phyloP scores from a whole-genome alignment of 2,113 vertebrate species.

The Sylvilagus bachmani region DNA sequence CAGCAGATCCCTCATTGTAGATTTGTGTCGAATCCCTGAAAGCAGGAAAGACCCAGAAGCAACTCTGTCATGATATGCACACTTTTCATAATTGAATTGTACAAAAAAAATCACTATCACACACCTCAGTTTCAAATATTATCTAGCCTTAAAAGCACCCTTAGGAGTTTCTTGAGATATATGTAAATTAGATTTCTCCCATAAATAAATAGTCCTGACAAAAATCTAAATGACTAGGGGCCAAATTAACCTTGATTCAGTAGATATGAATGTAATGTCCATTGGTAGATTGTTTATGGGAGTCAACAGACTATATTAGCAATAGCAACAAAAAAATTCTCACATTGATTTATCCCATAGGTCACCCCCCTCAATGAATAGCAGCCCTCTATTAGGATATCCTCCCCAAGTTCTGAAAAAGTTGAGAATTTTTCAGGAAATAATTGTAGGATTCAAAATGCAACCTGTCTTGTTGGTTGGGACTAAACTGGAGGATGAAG shows the following conservation, averaged over 20 bases:
- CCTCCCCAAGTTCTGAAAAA: not conserved
- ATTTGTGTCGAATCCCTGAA: not conserved
- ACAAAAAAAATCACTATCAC: not conserved
- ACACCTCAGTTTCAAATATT: not conserved
- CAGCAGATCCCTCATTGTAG: accelerated
- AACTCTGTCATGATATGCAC: not conserved
- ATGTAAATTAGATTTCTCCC: not conserved
- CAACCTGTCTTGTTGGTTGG: not conserved
- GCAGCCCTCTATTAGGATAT: not conserved
- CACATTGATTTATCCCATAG: not conserved
- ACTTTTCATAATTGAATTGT: not conserved
- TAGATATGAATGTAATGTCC: not conserved
- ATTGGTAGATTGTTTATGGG: not conserved
- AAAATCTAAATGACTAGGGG: not conserved
- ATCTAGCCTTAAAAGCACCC: not conserved
- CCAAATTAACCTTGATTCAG: not conserved
- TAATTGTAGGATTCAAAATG: not conserved
- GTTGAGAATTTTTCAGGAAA: not conserved
- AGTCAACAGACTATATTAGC: not conserved
- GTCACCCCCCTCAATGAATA: not conserved
- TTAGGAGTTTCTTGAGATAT: not conserved
- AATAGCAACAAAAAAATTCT: not conserved
- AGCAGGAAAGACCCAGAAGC: not conserved
- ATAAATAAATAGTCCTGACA: not conserved
- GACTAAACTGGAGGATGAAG: not conserved